A percentile compares a stretch with the other conserved stretches of the same genome.
Conservation (phyloP, 2,797 vertebrate genomes). For the Gymnoscopelus microlampas region DNA sequence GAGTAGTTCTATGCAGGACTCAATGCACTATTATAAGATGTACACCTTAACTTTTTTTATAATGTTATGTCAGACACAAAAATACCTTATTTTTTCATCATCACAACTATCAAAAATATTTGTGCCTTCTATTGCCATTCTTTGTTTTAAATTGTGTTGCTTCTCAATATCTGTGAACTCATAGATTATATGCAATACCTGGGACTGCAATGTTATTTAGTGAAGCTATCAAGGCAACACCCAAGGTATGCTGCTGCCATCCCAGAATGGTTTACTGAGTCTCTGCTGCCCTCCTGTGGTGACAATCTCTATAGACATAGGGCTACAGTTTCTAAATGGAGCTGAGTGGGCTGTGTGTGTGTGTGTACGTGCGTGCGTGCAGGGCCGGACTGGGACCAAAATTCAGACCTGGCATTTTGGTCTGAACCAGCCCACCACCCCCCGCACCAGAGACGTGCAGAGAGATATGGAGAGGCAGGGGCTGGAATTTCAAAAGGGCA, state of each 20-base stretch:
- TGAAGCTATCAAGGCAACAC: not conserved
- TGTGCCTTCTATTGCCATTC: not conserved
- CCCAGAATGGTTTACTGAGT: not conserved
- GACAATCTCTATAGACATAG: not conserved
- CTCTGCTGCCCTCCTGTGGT: slow-evolving; percentile 57
- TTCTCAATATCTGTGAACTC: not conserved
- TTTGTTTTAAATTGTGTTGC: slow-evolving; percentile 4
- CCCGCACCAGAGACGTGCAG: no score
- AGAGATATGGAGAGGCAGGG: no score
- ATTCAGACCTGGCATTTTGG: no score
- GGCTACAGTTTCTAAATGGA: not conserved
- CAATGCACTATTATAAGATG: not conserved
- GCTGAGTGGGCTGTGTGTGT: no score
- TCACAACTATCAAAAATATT: not conserved
- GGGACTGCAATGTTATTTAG: no score
- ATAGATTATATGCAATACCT: not conserved
- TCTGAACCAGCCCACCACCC: no score
- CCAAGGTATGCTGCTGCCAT: not conserved
- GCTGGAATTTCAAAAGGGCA: no score
- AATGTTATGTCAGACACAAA: not conserved
- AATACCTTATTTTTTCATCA: not conserved
- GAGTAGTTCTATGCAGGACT: not conserved
- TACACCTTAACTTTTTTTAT: not conserved
- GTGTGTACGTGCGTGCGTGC: no score
- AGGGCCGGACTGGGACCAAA: no score